Percentiles rank a stretch among this genome's conserved stretches.
Conservation (phyloP, 2,888 invertebrate species). For the Helleia helle region DNA sequence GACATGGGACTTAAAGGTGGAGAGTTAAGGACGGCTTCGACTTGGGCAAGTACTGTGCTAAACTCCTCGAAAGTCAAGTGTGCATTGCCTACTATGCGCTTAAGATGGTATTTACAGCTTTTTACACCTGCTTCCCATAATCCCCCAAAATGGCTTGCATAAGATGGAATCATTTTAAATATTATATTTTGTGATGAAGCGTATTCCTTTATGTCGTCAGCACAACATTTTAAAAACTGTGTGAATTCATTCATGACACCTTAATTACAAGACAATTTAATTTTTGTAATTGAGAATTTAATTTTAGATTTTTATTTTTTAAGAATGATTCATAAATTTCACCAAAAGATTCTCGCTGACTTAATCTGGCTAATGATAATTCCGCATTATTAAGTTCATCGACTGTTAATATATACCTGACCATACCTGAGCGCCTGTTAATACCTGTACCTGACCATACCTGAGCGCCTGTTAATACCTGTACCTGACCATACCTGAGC, state of each 20-base stretch:
- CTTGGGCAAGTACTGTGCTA: conserved; percentile 17
- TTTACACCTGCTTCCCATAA: conserved; percentile 16
- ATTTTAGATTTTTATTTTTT: background rate
- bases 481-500: too few relatives aligned
- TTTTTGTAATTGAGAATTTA: background rate
- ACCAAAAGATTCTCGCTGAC: conserved; percentile 1
- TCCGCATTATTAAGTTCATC: background rate
- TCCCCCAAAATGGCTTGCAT: conserved; percentile 17
- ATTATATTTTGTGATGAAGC: too few relatives aligned
- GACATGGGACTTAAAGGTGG: conserved; percentile 15
- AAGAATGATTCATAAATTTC: conserved; percentile 4
- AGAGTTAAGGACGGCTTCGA: conserved; percentile 17
- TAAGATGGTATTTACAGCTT: conserved; percentile 16
- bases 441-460: too few relatives aligned
- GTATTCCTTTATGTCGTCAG: too few relatives aligned
- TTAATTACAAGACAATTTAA: conserved; percentile 13
- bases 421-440: too few relatives aligned
- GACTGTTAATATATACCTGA: too few relatives aligned
- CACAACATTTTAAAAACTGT: conserved; percentile 4
- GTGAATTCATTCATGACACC: conserved; percentile 15
- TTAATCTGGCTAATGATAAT: background rate
- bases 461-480: too few relatives aligned
- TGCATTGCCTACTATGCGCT: conserved; percentile 16
- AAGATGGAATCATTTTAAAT: too few relatives aligned
- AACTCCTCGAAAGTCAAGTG: conserved; percentile 21